Conservation (phyloP, 2,797 vertebrate species). For the Limosa lapponica region DNA sequence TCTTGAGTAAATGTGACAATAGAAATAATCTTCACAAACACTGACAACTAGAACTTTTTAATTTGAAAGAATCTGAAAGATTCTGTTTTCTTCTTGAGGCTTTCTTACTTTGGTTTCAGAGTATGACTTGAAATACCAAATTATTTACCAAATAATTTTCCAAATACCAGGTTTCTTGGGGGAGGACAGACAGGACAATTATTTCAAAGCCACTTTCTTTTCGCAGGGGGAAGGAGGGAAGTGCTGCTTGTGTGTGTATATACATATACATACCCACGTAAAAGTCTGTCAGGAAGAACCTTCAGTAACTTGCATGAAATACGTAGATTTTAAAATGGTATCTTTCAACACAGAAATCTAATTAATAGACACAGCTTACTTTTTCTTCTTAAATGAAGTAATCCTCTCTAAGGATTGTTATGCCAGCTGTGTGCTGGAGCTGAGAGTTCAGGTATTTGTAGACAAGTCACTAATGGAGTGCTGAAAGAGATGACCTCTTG, state of each 20-base stretch:
- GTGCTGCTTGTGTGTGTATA: not conserved
- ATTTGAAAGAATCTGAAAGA: not conserved
- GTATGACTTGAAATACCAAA: not conserved
- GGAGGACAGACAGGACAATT: not conserved
- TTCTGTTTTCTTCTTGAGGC: not conserved
- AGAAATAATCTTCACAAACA: not conserved
- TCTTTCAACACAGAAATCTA: slow-evolving; percentile 12
- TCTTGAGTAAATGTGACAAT: not conserved
- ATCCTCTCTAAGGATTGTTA: not conserved
- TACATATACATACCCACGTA: no score
- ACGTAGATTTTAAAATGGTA: not conserved
- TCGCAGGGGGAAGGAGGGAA: accelerated
- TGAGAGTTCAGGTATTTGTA: not conserved
- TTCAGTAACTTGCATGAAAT: not conserved
- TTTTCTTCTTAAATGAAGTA: not conserved
- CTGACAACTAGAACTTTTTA: not conserved
- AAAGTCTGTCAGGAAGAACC: not conserved
- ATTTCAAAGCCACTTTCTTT: not conserved
- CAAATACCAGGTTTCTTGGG: not conserved
- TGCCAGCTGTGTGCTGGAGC: not conserved
- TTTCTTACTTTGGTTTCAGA: not conserved
- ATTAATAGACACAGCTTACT: not conserved
- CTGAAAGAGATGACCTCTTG: slow-evolving; percentile 7
- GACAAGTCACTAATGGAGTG: not conserved
- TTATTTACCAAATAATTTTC: not conserved